Evolutionary conservation across 2,797 vertebrate species (phyloP).

Genomic region (Chelon labrosus): DNA sequence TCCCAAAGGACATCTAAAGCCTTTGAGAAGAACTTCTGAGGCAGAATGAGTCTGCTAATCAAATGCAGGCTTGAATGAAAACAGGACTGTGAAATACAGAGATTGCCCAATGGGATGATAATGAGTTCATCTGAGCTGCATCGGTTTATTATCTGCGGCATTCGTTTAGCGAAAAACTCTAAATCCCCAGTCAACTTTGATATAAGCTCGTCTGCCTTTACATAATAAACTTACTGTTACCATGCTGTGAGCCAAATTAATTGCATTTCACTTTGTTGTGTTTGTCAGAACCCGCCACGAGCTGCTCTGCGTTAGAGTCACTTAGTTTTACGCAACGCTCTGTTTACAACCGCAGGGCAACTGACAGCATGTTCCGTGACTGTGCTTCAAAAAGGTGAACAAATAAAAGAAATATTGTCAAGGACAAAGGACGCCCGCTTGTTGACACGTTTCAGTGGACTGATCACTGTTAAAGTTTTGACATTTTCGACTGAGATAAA

Average conservation of each 20-base stretch:
- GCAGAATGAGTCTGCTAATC: constrained; percentile 24
- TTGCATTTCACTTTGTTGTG: constrained; percentile 51
- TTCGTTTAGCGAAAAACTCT: constrained; percentile 39
- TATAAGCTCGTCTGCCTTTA: constrained; percentile 60
- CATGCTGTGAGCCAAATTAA: constrained; percentile 57
- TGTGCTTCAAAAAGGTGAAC: constrained; percentile 22
- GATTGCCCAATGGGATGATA: constrained; percentile 40
- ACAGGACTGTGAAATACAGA: constrained; percentile 18
- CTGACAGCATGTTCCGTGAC: constrained; percentile 28
- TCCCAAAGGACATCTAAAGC: constrained; percentile 7
- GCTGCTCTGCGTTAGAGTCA: constrained; percentile 33
- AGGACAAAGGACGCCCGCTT: constrained; percentile 35
- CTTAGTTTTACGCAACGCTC: constrained; percentile 30
- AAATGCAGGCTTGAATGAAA: constrained; percentile 33
- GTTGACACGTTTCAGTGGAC: constrained; percentile 17
- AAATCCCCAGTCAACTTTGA: constrained; percentile 53
- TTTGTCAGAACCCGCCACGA: constrained; percentile 35
- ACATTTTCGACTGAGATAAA: neutral
- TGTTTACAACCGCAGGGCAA: constrained; percentile 37
- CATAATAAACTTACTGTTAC: constrained; percentile 54
- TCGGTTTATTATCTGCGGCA: constrained; percentile 41
- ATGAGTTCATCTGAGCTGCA: constrained; percentile 41
- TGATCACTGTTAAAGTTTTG: neutral
- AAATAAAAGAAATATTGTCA: constrained; percentile 15
- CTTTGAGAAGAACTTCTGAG: constrained; percentile 26